Evolutionary conservation across 1,140 invertebrate genomes (phyloP).

Genomic region (Cyclargus thomasi): DNA sequence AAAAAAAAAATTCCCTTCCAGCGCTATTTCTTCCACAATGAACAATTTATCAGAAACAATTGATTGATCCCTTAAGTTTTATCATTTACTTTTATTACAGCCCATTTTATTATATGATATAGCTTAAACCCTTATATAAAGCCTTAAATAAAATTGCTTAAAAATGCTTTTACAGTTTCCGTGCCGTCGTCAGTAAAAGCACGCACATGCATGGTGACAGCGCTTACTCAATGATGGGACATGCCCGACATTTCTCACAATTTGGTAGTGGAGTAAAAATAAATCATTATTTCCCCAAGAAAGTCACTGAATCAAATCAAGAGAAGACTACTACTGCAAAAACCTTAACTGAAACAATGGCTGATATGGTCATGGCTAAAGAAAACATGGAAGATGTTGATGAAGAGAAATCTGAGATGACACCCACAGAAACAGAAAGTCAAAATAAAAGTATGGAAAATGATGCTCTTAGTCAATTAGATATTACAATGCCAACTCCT

Average conservation of each 20-base stretch:
- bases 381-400: slow-evolving; percentile 19
- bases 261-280: slow-evolving; percentile 53
- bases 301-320: slow-evolving; percentile 29
- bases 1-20: too few relatives aligned
- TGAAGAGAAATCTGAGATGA: slow-evolving; percentile 14
- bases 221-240: slow-evolving; percentile 49
- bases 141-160: background rate
- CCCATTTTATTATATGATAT: too few relatives aligned
- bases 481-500: slow-evolving; percentile 32
- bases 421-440: slow-evolving; percentile 18
- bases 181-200: slow-evolving; percentile 61
- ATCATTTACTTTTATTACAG: too few relatives aligned
- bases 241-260: slow-evolving; percentile 52
- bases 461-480: slow-evolving; percentile 32
- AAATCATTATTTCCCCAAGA: slow-evolving; percentile 59
- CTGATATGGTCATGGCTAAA: background rate
- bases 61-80: too few relatives aligned
- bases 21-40: too few relatives aligned
- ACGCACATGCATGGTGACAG: slow-evolving; percentile 54
- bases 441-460: slow-evolving; percentile 10
- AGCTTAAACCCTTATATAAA: too few relatives aligned
- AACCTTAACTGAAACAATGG: slow-evolving; percentile 32
- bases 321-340: slow-evolving; percentile 25
- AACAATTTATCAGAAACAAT: too few relatives aligned
- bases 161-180: slow-evolving; percentile 45